A percentile compares a stretch with the other conserved stretches of the same genome.
These are phyloP conservation scores for Hycleus cichorii DNA, from an alignment of 1,140 invertebrate species.

Conservation along the genomic window DNA sequence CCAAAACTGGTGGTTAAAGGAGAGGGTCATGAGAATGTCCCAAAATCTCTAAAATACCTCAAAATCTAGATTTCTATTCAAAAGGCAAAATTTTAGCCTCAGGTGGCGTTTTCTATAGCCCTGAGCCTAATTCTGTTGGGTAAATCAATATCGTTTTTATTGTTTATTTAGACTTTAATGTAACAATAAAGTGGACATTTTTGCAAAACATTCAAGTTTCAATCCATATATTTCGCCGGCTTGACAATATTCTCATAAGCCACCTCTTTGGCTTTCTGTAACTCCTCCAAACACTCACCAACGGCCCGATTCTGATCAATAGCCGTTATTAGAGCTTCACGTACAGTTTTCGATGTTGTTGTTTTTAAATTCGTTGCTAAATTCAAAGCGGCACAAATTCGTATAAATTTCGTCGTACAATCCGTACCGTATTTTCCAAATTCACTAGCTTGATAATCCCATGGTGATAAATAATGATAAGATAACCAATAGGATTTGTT, in stretches of 20 bases:
- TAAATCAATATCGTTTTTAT: too few species aligned
- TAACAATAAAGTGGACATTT: too few species aligned
- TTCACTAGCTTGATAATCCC: constrained; percentile 71
- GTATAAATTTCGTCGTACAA: constrained; percentile 56
- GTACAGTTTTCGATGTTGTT: constrained; percentile 50
- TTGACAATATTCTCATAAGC: constrained; percentile 47
- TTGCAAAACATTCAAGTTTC: too few species aligned
- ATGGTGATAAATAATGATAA: constrained; percentile 69
- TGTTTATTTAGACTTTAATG: too few species aligned
- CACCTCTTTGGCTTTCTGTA: constrained; percentile 35
- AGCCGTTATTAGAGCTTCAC: constrained; percentile 50
- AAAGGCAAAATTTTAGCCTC: too few species aligned
- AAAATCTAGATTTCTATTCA: too few species aligned
- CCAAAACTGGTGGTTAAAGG: too few species aligned
- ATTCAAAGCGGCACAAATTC: constrained; percentile 57
- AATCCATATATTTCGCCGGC: constrained; percentile 33
- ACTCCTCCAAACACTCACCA: constrained; percentile 46
- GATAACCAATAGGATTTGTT: constrained; percentile 67
- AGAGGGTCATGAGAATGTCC: too few species aligned
- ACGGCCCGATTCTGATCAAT: constrained; percentile 47
- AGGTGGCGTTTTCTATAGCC: too few species aligned
- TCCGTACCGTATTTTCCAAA: constrained; percentile 64
- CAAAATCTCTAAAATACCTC: too few species aligned
- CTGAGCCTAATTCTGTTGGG: too few species aligned
- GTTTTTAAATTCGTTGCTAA: constrained; percentile 55